Evolutionary conservation across 2,797 vertebrate genomes (phyloP), one percentile per base, ranked within the genome.

Genomic region (Scyliorhinus canicula): DNA sequence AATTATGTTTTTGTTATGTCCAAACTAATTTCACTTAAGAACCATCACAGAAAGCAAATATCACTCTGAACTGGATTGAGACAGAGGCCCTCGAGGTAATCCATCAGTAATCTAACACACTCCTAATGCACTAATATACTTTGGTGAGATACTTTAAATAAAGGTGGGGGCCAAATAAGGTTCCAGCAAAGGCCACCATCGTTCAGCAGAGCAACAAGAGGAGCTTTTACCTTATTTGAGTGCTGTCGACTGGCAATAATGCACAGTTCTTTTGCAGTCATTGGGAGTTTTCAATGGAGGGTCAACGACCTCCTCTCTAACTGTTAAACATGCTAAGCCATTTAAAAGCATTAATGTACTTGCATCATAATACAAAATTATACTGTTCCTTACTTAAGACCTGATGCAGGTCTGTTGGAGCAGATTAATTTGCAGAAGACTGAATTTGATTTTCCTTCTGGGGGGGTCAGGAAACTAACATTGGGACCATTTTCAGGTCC

Each of bases 21-120:
- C 44, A 71, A 71, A 71, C 67, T 94, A 69, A 74, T 74, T 71
- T 94, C 60, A 93, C 40, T 71, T 74, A 52, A 94, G 93, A 71
- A 71, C 28, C 4, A 69, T 44, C 44, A 26, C n/a, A 67, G 63
- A 93, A 69, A 93, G 40, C 26, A 94, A 94, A 35, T 69, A 65
- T 63, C n/a, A 91, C 9, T 55, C 84, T 86, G 50, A 50, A 3
- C 84, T 52, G 47, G 9, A 86, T 86, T 86, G 24, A 31, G 44
- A 28, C 44, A 84, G 16, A 77, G 74, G 47, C 84, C 84, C 47
- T 86, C 31, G 44, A 47, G 77, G 79, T 82, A 47, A 82, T 82
- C 44, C 26, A 55, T 35, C 84, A 14, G 26, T 35, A 86, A 52
- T 12, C 28, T 47, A 47, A 44, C 44, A 44, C 44, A 82, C 44